A percentile compares a stretch with the other conserved stretches of the same genome.
These are phyloP conservation scores for Zapornia atra DNA, from an alignment of 2,113 vertebrate species.

Conservation along the genomic window DNA sequence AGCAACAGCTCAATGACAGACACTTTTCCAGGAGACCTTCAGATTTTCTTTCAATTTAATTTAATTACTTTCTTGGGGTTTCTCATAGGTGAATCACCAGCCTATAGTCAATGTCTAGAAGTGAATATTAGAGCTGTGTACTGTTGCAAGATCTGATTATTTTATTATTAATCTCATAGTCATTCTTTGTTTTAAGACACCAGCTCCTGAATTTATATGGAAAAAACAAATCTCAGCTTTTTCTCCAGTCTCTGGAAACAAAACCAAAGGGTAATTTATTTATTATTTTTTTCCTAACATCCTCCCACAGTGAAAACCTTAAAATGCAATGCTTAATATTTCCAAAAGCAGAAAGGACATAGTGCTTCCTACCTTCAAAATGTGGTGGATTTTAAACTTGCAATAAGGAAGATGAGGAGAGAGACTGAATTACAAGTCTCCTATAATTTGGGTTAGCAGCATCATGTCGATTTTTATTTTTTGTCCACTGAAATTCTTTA, in stretches of 20 bases:
- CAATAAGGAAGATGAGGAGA: neutral
- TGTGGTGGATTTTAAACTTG: neutral
- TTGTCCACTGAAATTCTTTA: neutral
- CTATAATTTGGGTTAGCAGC: neutral
- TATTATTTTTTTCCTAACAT: neutral
- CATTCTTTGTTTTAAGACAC: neutral
- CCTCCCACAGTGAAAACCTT: neutral
- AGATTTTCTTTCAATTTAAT: neutral
- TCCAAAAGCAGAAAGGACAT: neutral
- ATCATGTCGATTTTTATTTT: neutral
- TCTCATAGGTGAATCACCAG: neutral
- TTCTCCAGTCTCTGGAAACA: neutral
- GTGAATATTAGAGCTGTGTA: neutral
- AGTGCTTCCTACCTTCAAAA: neutral
- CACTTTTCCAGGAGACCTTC: neutral
- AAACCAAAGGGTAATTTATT: neutral
- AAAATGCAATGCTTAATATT: neutral
- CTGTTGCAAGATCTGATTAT: neutral
- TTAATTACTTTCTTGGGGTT: neutral
- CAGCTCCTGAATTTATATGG: neutral
- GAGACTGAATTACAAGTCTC: neutral
- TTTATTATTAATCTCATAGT: neutral
- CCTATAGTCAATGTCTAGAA: neutral
- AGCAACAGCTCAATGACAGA: neutral
- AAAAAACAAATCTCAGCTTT: neutral